A percentile compares a stretch with the other conserved stretches of the same genome.
phyloP scores from a whole-genome alignment of 2,888 invertebrate genomes.

The Emesis furor region DNA sequence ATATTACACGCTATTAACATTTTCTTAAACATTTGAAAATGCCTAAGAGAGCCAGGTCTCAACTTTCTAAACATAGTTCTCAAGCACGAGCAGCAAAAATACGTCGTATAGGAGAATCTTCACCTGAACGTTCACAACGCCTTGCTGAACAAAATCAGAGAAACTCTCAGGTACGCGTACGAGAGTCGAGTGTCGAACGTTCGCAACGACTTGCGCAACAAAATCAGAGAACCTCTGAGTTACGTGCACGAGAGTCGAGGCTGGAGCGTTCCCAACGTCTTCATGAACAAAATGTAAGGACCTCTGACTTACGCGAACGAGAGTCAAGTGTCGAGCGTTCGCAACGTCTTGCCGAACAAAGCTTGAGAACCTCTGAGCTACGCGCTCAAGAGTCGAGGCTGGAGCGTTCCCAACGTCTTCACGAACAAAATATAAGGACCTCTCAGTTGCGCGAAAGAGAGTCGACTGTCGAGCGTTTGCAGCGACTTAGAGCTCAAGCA shows the following conservation, averaged over 20 bases:
- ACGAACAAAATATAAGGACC: too few relatives aligned
- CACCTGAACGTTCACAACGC: constrained; percentile 4
- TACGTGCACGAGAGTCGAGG: constrained; percentile 25
- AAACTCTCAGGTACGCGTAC: background rate
- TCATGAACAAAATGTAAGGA: constrained; percentile 27
- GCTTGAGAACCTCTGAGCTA: background rate
- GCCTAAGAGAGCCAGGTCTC: constrained; percentile 15
- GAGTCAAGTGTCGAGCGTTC: constrained; percentile 37
- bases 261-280: background rate
- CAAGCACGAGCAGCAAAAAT: constrained; percentile 38
- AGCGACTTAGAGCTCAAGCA: constrained; percentile 47
- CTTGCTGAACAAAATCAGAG: constrained; percentile 30
- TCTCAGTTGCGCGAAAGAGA: constrained; percentile 1
- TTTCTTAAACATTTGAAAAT: background rate
- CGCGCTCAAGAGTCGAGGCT: constrained; percentile 23
- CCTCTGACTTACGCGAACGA: constrained; percentile 29
- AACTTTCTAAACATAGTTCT: constrained; percentile 34
- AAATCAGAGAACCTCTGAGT: constrained; percentile 6
- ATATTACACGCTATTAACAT: background rate
- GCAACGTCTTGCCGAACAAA: constrained; percentile 38
- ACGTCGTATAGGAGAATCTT: constrained; percentile 40
- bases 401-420: constrained; percentile 29
- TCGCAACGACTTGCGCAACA: constrained; percentile 35
- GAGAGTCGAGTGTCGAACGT: constrained; percentile 30
- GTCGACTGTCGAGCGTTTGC: constrained; percentile 38